Evolutionary conservation across 1,140 invertebrate genomes (phyloP), one percentile per base, ranked within the genome.

Genomic region (Reticulitermes speratus): DNA sequence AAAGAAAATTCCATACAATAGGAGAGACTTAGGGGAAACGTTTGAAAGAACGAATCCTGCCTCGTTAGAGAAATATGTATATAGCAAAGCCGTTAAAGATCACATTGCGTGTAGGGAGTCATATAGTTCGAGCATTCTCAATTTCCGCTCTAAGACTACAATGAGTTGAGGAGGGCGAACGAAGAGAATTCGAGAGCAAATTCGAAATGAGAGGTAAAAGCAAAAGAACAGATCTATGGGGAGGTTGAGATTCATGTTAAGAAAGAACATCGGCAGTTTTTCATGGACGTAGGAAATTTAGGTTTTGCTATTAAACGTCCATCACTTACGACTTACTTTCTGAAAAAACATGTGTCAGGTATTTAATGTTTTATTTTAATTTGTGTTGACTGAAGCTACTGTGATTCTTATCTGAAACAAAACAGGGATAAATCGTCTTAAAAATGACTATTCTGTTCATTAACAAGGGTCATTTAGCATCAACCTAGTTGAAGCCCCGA

Each of bases 41-140:
- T 11, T 30, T 30, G 65, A 75, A 75, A n/a, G 25, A 75, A n/a
- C 65, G 65, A 75, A 30, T 30, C n/a, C n/a, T 75, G 14, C 65
- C 65, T 75, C 65, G 65, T 75, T 75, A 75, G n/a, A 5, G 65
- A 16, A n/a, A 8, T 75, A 30, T 9, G 48, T 48, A 48, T 16
- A 16, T 48, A 25, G n/a, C 25, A n/a, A 75, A 30, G 65, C n/a
- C 25, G 65, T 11, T 75, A 75, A 75, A 6, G 65, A 75, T 75
- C 65, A 30, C 65, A n/a, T 75, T 75, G 65, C 65, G 65, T 75
- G 65, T 75, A 75, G 65, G n/a, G n/a, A 30, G 65, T 75, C 65
- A 30, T 75, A 75, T 9, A 75, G 65, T 75, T 75, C 65, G 65
- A 75, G n/a, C 65, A 75, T 75, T 75, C 65, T 75, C 65, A 75